Evolutionary conservation across 37 sponge, comb jelly and placozoan species (phyloP), one percentile per base, ranked within the genome.

Genomic region (Corticium candelabrum): DNA sequence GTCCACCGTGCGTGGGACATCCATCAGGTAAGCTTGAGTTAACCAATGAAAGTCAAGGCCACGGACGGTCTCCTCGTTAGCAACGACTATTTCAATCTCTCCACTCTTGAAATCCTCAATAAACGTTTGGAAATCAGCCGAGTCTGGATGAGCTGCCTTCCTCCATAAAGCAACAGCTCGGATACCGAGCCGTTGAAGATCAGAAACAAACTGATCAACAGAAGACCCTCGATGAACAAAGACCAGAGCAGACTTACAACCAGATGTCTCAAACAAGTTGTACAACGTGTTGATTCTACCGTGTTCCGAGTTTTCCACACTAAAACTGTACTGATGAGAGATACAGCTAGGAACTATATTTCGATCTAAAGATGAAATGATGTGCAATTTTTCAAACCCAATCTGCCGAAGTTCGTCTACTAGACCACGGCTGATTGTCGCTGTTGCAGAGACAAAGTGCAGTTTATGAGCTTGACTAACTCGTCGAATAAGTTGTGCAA

Each of bases 31-130:
- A 31, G 86, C 87, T 0, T 74, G 79, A 2, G 39, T 38, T 34
- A 89, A 39, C 78, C 83, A 89, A 5, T 68, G 56, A 31, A 89
- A 89, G 76, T 89, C 90, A 32, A 89, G 79, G 34, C 90, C 90
- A 37, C 90, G 36, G 15, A 89, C 87, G 1, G 84, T 89, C 76
- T 86, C 87, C 41, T 89, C 90, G 1, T 85, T 89, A 0, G 76
- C 82, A 0, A 89, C 82, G 29, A 75, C 84, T 34, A 86, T 1
- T 50, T 89, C 40, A 21, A 89, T 80, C 37, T 41, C 29, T 1
- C 90, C 90, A 21, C 7, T 29, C 41, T 75, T 40, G 41, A 89
- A 89, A 21, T 76, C 71, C 0, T 78, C 77, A 11, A 86, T 5
- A 33, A 89, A 89, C 1, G 71, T 36, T 34, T 38, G 32, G 62